Conservation (phyloP, 2,113 vertebrate genomes). For the Pelvicachromis taeniatus region DNA sequence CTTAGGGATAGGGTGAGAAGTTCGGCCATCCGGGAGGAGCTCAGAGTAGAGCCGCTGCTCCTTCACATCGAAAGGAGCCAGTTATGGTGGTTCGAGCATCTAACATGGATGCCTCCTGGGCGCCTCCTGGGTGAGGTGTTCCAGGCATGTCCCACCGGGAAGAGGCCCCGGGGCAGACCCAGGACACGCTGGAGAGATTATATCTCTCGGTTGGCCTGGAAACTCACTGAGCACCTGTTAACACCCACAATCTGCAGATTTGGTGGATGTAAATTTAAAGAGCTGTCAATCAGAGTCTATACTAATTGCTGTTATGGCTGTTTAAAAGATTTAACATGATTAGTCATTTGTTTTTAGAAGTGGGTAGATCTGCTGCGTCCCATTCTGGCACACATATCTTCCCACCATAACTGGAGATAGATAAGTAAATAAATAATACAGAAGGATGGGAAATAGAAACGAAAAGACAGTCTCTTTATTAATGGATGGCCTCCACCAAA, state of each 20-base stretch:
- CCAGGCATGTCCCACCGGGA: too few relatives aligned
- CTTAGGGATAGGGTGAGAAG: too few relatives aligned
- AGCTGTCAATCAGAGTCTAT: neutral
- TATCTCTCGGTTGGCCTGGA: too few relatives aligned
- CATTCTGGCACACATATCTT: neutral
- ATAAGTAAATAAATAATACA: constrained; percentile 62
- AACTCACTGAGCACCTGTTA: neutral
- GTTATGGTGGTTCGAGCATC: too few relatives aligned
- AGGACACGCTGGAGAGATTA: too few relatives aligned
- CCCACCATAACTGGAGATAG: neutral
- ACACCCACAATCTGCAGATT: neutral
- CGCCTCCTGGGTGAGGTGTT: too few relatives aligned
- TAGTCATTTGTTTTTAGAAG: neutral
- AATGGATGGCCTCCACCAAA: constrained; percentile 59
- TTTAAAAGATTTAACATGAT: neutral
- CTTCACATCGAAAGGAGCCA: too few relatives aligned
- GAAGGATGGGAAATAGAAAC: constrained; percentile 26
- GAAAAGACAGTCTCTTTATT: constrained; percentile 54
- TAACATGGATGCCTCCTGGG: too few relatives aligned
- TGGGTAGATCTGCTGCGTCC: neutral
- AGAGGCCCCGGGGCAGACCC: too few relatives aligned
- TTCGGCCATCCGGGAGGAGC: too few relatives aligned
- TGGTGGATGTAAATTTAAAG: neutral
- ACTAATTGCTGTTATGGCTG: neutral
- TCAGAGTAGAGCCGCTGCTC: too few relatives aligned